Evolutionary conservation across 35 echinoderm and acorn worm species (phyloP), one percentile per base, ranked within the genome.

Genomic region (Heliocidaris tuberculata): DNA sequence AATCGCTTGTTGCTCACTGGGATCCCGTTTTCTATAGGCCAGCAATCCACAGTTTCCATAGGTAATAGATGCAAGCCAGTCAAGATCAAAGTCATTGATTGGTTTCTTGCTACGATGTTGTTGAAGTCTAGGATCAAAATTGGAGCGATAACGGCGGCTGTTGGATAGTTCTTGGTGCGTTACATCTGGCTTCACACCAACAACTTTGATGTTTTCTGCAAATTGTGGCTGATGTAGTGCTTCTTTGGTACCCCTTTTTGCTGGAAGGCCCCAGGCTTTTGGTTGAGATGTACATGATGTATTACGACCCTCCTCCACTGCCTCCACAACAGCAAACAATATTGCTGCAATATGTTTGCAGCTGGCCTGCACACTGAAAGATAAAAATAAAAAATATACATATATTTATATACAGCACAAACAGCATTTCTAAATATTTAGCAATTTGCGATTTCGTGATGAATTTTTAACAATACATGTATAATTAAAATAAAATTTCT

Each of bases 281-380:
- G 71, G 60, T 32, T 96, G 88, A 1, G 95, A 97, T 9, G 95
- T 97, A 29, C 93, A 95, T 9, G 93, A 86, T 42, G 59, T 9
- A 32, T 96, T 97, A 12, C 88, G 48, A 27, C 95, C 95, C 61
- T 90, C 48, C 59, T 96, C 97, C 30, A 97, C 97, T 32, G 85
- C 92, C 50, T 92, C 95, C 17, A 94, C 96, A 16, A 97, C 88
- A 48, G 95, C 93, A 96, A 93, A 89, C 54, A 96, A 65, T 15
- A 95, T 35, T 8, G 90, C 95, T 16, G 95, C 49, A 32, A 97
- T 93, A 71, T 97, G 97, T 85, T 97, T 97, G 94, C 97, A 96
- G 11, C 88, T 94, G 92, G 95, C 95, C 70, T 96, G 95, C 32
- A 97, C 49, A 10, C 95, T 97, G 97, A 31, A 94, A 95, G 89